phyloP scores from a whole-genome alignment of 2,888 invertebrate genomes.

The Byasa hedistus region DNA sequence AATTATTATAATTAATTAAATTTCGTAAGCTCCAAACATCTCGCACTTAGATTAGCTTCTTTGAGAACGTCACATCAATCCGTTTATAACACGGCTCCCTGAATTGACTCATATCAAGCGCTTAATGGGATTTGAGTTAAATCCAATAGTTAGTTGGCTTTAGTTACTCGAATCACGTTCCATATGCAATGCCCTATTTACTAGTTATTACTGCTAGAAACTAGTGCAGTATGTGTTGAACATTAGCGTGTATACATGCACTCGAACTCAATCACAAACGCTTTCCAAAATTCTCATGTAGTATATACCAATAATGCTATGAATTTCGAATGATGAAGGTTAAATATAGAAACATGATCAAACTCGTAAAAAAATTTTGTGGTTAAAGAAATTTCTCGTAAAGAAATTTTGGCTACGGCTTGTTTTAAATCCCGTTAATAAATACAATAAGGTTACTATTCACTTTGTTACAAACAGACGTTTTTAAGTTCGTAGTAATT shows the following conservation, averaged over 20 bases:
- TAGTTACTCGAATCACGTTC: conserved; percentile 5
- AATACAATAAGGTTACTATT: background rate
- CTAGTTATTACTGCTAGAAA: background rate
- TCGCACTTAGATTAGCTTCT: conserved; percentile 6
- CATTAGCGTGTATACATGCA: background rate
- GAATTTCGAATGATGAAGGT: too few species aligned
- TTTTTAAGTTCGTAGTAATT: background rate
- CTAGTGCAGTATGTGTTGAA: background rate
- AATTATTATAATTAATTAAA: conserved; percentile 41
- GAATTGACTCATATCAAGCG: background rate
- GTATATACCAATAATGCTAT: too few species aligned
- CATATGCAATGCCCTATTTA: conserved; percentile 2
- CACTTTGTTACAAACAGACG: background rate
- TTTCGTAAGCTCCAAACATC: conserved; percentile 8
- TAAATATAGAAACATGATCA: too few species aligned
- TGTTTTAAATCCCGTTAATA: too few species aligned
- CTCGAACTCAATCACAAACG: background rate
- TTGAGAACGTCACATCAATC: conserved; percentile 14
- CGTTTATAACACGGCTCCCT: background rate
- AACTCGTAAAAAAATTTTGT: too few species aligned
- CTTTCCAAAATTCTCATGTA: background rate
- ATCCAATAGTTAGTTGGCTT: conserved; percentile 5
- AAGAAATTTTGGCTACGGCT: too few species aligned
- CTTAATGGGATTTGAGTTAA: conserved; percentile 5
- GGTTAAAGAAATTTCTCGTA: too few species aligned